Evolutionary conservation across 2,888 invertebrate genomes (phyloP).

Genomic region (Embidobia sp.): DNA sequence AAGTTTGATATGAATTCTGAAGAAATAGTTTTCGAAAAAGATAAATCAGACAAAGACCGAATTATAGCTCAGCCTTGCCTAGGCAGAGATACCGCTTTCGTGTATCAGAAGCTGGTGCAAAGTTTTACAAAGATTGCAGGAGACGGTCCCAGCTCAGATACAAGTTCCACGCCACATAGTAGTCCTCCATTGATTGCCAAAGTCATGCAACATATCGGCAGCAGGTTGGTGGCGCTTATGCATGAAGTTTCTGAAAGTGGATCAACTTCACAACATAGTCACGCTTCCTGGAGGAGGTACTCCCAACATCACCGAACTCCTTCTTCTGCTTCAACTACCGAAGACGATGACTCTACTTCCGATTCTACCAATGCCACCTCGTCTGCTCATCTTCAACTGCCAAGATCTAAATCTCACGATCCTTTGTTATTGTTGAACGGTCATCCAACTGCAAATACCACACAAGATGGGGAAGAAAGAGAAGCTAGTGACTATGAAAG

Average conservation of each 20-base stretch:
- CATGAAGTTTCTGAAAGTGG: conserved; percentile 93
- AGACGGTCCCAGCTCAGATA: conserved; percentile 82
- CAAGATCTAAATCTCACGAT: conserved; percentile 92
- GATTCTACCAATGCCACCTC: conserved; percentile 84
- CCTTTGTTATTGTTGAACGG: conserved; percentile 83
- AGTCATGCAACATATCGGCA: conserved; percentile 96
- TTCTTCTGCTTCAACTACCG: conserved; percentile 85
- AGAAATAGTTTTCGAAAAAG: conserved; percentile 58
- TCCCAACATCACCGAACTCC: conserved; percentile 85
- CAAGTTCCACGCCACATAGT: conserved; percentile 85
- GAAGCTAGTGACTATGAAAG: conserved; percentile 94
- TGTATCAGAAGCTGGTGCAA: conserved; percentile 93
- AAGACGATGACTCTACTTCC: conserved; percentile 88
- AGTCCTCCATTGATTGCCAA: conserved; percentile 94
- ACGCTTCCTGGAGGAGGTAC: conserved; percentile 85
- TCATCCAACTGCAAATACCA: conserved; percentile 71
- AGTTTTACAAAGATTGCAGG: conserved; percentile 90
- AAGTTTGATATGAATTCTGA: conserved; percentile 86
- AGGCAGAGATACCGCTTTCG: conserved; percentile 90
- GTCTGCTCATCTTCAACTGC: conserved; percentile 84
- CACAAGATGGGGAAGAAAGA: conserved; percentile 78
- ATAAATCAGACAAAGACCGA: conserved; percentile 67
- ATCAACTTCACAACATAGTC: conserved; percentile 77
- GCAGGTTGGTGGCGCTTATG: conserved; percentile 93
- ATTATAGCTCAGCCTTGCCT: conserved; percentile 81